A percentile compares a stretch with the other conserved stretches of the same genome.
Conservation (phyloP, 2,113 vertebrate species). For the Eupsittula cactorum region DNA sequence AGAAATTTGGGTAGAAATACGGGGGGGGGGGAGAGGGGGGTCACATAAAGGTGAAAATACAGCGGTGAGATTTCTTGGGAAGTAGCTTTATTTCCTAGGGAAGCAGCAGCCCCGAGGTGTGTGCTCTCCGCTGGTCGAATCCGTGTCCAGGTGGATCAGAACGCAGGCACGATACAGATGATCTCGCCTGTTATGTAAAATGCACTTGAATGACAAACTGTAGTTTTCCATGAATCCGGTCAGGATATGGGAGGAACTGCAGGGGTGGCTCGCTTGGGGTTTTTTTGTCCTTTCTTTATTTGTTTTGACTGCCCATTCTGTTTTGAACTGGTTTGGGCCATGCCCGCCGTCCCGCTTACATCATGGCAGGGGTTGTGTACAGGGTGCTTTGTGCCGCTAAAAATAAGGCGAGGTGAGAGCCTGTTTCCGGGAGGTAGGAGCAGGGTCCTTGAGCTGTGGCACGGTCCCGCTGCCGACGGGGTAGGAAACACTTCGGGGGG, state of each 20-base stretch:
- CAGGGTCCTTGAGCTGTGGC: not conserved
- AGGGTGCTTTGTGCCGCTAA: slow-evolving; percentile 73
- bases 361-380: slow-evolving; percentile 75
- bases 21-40: not conserved
- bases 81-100: not conserved
- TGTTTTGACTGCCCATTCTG: slow-evolving; percentile 55
- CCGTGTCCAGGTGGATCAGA: not conserved
- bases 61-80: not conserved
- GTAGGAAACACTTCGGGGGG: rapidly evolving
- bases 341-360: slow-evolving; percentile 69
- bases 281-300: not conserved
- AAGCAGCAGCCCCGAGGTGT: not conserved
- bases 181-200: slow-evolving; percentile 49
- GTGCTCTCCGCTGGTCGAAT: not conserved
- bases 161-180: not conserved
- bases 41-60: not conserved
- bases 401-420: slow-evolving; percentile 73
- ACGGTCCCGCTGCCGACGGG: not conserved
- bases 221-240: slow-evolving; percentile 53
- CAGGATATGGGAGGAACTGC: slow-evolving; percentile 55
- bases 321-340: slow-evolving; percentile 57
- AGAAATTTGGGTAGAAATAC: not conserved
- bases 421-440: slow-evolving; percentile 12
- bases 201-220: slow-evolving; percentile 46
- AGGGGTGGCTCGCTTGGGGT: not conserved